Base-by-base conservation (phyloP, 2,113 vertebrate species). In the Columba janthina region DNA sequence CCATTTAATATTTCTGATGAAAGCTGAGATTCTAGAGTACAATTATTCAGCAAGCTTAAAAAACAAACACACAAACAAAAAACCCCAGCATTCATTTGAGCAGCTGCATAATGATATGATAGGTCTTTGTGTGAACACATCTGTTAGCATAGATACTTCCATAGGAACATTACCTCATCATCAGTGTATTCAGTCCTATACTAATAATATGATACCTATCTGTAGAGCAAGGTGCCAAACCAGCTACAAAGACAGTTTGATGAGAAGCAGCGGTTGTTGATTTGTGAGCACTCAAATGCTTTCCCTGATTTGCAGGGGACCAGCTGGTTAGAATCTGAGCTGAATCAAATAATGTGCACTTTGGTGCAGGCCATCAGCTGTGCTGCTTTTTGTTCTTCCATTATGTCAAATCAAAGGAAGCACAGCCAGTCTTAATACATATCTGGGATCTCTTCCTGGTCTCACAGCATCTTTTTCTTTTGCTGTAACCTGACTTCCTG, bases 321-420 rank as follows among this genome's bases (percentile, higher is more conserved):
- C 97, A 97, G 96, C 95, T 97, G 94, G 74, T 94, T 95, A 95
- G 92, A 95, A 82, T 89, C 93, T 96, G 93, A 97, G 95, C 31
- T 82, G 91, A 97, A 96, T 95, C 95, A 97, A 97, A 96, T 93
- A 95, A 96, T 46, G 31, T 96, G 88, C 93, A 91, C 94, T 97
- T 96, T 80, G 92, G 85, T 93, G 83, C 91, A 95, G 21, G 16
- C 81, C 28, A 46, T 87, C 95, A 97, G 90, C 94, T 94, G 83
- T 58, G 28, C 88, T 97, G 93, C 90, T 96, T 83, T 97, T 97
- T 97, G 79, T 83, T 64, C 64, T 88, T 95, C 90, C 91, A 94
- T 95, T 97, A 94, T 85, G 67, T 97, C 3, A 20, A 95, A 94
- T 94, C 58, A 83, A 74, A 40, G 62, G 60, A 78, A 90, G 29